A percentile compares a stretch with the other conserved stretches of the same genome.
phyloP scores from a whole-genome alignment of 1,140 invertebrate genomes.

The Metaphire vulgaris region DNA sequence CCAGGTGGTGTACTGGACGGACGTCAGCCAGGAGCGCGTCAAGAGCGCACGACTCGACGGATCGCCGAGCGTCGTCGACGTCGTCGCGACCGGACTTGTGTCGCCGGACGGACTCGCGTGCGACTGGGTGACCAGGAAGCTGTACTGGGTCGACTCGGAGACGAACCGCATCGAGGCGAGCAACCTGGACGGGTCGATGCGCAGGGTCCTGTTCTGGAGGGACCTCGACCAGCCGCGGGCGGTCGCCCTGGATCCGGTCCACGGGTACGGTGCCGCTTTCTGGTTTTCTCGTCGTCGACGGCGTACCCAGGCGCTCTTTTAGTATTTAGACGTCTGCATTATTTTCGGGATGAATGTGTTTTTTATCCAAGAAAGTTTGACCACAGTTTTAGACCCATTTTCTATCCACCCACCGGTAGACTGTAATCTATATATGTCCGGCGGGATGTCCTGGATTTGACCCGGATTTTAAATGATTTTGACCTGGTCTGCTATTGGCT shows the following conservation, averaged over 20 bases:
- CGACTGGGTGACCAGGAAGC: constrained; percentile 88
- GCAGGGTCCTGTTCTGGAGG: constrained; percentile 81
- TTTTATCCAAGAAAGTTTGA: too few species aligned
- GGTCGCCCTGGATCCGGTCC: constrained; percentile 90
- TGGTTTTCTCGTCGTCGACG: not conserved
- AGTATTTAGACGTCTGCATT: too few species aligned
- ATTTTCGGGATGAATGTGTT: too few species aligned
- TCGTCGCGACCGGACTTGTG: constrained; percentile 68
- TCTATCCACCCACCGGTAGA: too few species aligned
- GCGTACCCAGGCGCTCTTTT: too few species aligned
- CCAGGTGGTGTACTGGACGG: not conserved
- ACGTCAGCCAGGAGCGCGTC: not conserved
- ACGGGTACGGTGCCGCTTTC: constrained; percentile 62
- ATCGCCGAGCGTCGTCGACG: constrained; percentile 43
- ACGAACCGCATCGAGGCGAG: constrained; percentile 90
- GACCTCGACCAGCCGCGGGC: constrained; percentile 92
- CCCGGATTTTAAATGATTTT: too few species aligned
- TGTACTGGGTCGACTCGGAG: constrained; percentile 95
- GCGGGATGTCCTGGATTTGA: too few species aligned
- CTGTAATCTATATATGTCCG: too few species aligned
- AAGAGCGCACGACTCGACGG: not conserved
- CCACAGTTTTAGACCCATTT: too few species aligned
- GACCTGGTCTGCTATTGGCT: too few species aligned
- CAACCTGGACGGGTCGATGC: constrained; percentile 72
- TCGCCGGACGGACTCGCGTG: constrained; percentile 87